phyloP scores from a whole-genome alignment of 1,140 invertebrate species.

The Drosophila grimshawi region DNA sequence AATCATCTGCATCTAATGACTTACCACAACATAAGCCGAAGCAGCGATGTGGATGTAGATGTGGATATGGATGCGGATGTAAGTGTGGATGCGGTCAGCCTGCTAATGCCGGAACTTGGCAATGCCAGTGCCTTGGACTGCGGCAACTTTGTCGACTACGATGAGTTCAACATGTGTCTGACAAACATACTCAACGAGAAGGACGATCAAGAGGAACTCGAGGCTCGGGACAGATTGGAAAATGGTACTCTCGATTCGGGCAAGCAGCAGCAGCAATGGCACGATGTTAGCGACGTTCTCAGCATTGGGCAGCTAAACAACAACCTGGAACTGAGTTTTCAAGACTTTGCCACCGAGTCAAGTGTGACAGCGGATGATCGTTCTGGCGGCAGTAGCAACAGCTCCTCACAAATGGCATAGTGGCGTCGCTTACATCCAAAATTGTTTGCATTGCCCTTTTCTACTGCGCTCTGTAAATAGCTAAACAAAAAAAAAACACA shows the following conservation, averaged over 20 bases:
- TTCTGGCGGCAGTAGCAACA: conserved; percentile 53
- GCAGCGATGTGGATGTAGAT: conserved; percentile 47
- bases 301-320: conserved; percentile 69
- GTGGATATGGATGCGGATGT: conserved; percentile 48
- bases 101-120: conserved; percentile 66
- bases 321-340: conserved; percentile 62
- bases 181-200: conserved; percentile 78
- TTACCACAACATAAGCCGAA: conserved; percentile 56
- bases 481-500: conserved; percentile 14
- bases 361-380: conserved; percentile 59
- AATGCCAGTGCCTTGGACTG: conserved; percentile 65
- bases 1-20: conserved; percentile 56
- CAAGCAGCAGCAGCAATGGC: conserved; percentile 45
- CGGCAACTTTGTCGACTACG: conserved; percentile 76
- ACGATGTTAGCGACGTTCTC: conserved; percentile 58
- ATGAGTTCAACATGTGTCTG: conserved; percentile 80
- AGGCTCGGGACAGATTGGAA: conserved; percentile 1
- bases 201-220: conserved; percentile 40
- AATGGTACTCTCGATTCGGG: conserved; percentile 14
- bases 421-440: conserved; percentile 13
- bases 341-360: conserved; percentile 61
- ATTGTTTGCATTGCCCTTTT: conserved; percentile 13
- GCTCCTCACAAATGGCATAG: conserved; percentile 69
- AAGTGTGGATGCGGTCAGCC: conserved; percentile 51
- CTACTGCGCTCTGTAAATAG: conserved; percentile 31